Base-by-base conservation (phyloP, 2,113 vertebrate genomes). In the Scartelaos histophorus region DNA sequence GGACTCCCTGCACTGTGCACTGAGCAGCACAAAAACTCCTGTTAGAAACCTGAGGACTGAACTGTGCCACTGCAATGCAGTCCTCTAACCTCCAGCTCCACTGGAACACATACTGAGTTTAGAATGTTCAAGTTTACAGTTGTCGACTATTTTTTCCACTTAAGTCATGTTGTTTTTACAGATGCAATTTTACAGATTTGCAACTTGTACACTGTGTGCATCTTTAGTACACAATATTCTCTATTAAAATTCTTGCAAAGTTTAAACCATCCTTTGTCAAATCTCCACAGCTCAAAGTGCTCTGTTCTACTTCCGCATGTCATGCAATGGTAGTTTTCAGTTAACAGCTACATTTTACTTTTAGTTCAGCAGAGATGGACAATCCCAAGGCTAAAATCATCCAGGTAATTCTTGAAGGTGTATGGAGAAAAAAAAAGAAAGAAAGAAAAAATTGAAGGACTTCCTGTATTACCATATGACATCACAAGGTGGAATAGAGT, bases 11-110 rank as follows among this genome's bases (percentile, higher is more conserved):
- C 24, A 60, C 57, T 2, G 57, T n/a, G 2, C 51, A 29, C 4
- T 60, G 57, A 29, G 57, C 24, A 24, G 53, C 22, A 58, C 10
- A 25, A 60, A 29, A 22, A 68, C 15, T 46, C 7, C 65, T 53
- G n/a, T 19, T 35, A 16, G 16, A 29, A 24, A 72, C n/a, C 35
- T 12, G 67, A n/a, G 25, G 19, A 24, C 67, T 67, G 62, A 65
- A 24, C 67, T 65, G 38, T 79, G 3, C 62, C 46, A 46, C 51
- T 53, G 38, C 21, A 61, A 29, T 69, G 49, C 57, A 66, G 16
- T 69, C 12, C 3, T 78, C 43, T 73, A 24, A 66, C 73, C 53
- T 22, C 13, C 38, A 64, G 38, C 19, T 24, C 22, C 38, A n/a
- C 73, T 72, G 5, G 13, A 61, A 46, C 46, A 29, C 49, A 21